phyloP scores from a whole-genome alignment of 2,888 invertebrate species.

The Poecilobothrus nobilitatus region DNA sequence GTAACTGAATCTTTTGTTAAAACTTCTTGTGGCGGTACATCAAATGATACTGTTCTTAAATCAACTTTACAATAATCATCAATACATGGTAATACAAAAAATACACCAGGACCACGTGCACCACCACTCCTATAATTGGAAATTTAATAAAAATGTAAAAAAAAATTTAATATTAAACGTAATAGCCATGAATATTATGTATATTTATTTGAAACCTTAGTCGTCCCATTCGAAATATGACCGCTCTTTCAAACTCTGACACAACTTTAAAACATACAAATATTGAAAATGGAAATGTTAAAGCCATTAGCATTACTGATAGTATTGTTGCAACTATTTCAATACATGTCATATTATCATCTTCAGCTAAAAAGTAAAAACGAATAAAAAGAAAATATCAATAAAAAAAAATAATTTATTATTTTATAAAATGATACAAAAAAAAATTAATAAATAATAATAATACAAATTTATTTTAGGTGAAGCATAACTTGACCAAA shows the following conservation, averaged over 20 bases:
- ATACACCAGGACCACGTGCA: conserved; percentile 79
- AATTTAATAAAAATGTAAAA: not conserved
- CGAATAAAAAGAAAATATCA: too few relatives aligned
- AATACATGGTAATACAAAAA: conserved; percentile 90
- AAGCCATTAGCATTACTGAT: conserved; percentile 62
- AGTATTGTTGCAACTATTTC: conserved; percentile 65
- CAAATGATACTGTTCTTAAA: conserved; percentile 86
- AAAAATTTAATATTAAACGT: not conserved
- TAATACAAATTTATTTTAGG: too few relatives aligned
- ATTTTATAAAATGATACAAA: too few relatives aligned
- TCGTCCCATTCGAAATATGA: conserved; percentile 80
- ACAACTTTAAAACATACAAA: conserved; percentile 83
- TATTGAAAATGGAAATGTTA: conserved; percentile 74
- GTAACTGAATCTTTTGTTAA: conserved; percentile 92
- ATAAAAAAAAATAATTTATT: too few relatives aligned
- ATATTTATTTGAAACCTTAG: conserved; percentile 44
- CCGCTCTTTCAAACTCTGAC: conserved; percentile 79
- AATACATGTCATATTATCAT: conserved; percentile 59
- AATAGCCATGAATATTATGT: conserved; percentile 20
- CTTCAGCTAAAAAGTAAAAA: conserved; percentile 51
- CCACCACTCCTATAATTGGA: conserved; percentile 48
- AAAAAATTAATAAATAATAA: too few relatives aligned
- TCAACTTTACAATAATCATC: conserved; percentile 90
- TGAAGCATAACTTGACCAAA: too few relatives aligned
- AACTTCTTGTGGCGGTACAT: conserved; percentile 94